Evolutionary conservation across 2,888 invertebrate genomes (phyloP).

Genomic region (Pseudeuparius sepicola): DNA sequence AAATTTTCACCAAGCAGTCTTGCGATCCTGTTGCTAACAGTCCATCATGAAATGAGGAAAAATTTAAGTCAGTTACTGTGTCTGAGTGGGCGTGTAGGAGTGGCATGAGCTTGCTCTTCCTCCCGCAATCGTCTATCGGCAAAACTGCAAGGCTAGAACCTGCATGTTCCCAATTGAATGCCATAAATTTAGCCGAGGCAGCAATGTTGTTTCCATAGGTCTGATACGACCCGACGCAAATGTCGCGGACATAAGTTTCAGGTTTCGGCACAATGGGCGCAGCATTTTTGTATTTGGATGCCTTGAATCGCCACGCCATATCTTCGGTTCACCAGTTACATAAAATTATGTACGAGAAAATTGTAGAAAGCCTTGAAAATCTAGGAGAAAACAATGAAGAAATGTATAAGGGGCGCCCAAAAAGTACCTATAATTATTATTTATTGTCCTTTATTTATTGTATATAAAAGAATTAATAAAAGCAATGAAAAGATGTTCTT

Average conservation of each 20-base stretch:
- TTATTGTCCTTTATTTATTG: too few species aligned
- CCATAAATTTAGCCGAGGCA: constrained; percentile 87
- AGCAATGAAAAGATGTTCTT: too few species aligned
- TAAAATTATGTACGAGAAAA: too few species aligned
- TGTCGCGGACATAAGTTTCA: constrained; percentile 78
- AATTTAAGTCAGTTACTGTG: constrained; percentile 89
- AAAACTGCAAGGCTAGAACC: constrained; percentile 69
- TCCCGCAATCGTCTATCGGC: constrained; percentile 78
- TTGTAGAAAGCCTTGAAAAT: too few species aligned
- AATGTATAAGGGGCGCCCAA: too few species aligned
- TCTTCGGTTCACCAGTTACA: too few species aligned
- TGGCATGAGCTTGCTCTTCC: constrained; percentile 83
- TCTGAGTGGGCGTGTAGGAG: constrained; percentile 78
- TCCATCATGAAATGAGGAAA: constrained; percentile 92
- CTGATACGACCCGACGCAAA: constrained; percentile 86
- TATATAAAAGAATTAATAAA: too few species aligned
- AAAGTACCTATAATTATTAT: too few species aligned
- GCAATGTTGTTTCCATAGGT: constrained; percentile 93
- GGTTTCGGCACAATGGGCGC: constrained; percentile 92
- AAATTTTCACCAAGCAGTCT: constrained; percentile 80
- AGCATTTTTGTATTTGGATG: constrained; percentile 97
- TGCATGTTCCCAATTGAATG: constrained; percentile 90
- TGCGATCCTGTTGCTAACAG: constrained; percentile 83
- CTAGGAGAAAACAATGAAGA: too few species aligned
- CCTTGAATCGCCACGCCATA: constrained; percentile 95